Conservation (phyloP, 2,113 vertebrate species). For the Saccopteryx leptura region DNA sequence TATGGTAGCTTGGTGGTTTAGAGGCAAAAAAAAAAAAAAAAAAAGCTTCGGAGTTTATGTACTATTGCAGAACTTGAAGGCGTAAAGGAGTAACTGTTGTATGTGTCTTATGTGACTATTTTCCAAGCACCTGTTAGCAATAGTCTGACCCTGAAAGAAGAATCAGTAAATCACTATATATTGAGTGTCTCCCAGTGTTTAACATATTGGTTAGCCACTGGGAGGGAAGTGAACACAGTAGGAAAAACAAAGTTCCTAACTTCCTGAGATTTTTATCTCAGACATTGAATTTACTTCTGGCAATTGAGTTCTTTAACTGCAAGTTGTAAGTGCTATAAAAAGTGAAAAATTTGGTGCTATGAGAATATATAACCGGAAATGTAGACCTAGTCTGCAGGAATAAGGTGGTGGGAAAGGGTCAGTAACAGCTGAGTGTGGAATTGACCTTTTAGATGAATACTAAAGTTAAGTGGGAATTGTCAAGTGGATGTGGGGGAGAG, state of each 20-base stretch:
- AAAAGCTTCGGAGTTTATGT: background rate
- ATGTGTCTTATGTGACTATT: background rate
- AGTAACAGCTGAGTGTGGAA: background rate
- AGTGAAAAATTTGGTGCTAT: background rate
- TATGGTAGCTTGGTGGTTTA: background rate
- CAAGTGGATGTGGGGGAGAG: background rate
- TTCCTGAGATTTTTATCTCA: slow-evolving; percentile 36
- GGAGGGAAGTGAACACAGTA: slow-evolving; percentile 12
- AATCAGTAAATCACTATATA: background rate
- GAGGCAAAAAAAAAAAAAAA: slow-evolving; percentile 41
- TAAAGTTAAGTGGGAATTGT: background rate
- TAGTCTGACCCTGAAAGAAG: slow-evolving; percentile 3
- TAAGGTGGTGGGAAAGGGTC: background rate
- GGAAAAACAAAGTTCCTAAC: background rate
- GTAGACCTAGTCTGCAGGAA: background rate
- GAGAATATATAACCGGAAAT: slow-evolving; percentile 4
- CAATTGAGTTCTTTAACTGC: slow-evolving; percentile 1
- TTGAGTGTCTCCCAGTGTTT: background rate
- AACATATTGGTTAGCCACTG: background rate
- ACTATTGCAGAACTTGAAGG: background rate
- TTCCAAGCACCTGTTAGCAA: background rate
- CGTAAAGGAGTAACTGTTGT: background rate
- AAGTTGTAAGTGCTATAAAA: slow-evolving; percentile 29
- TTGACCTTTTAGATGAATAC: background rate
- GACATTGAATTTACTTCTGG: slow-evolving; percentile 16